phyloP scores from a whole-genome alignment of 2,888 invertebrate species.

The Thera britannica region DNA sequence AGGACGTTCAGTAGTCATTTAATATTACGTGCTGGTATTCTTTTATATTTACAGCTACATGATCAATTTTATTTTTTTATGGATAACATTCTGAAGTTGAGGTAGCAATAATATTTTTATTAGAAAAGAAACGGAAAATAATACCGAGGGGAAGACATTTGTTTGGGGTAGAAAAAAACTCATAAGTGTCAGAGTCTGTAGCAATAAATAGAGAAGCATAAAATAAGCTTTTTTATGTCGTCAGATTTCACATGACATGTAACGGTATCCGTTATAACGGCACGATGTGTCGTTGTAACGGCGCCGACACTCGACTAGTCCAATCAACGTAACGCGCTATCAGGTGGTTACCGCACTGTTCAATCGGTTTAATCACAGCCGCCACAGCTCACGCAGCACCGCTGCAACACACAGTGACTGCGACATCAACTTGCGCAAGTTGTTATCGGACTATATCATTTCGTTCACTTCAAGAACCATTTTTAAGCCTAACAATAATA shows the following conservation, averaged over 20 bases:
- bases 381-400: conserved; percentile 1
- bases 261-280: conserved; percentile 1
- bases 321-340: conserved; percentile 40
- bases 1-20: conserved; percentile 4
- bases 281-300: conserved; percentile 1
- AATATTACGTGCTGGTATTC: neutral
- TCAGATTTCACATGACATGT: neutral
- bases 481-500: too few relatives aligned
- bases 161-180: neutral
- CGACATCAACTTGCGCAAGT: too few relatives aligned
- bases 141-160: neutral
- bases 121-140: neutral
- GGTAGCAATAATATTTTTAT: neutral
- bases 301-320: conserved; percentile 18
- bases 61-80: neutral
- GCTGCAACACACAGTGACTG: conserved; percentile 1
- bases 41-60: neutral
- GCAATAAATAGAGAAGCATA: neutral
- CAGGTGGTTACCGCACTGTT: conserved; percentile 43
- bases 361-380: conserved; percentile 40
- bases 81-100: neutral
- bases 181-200: conserved; percentile 1
- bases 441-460: too few relatives aligned
- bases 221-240: conserved; percentile 4
- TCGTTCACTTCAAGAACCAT: too few relatives aligned